Conservation (phyloP, 2,113 vertebrate species). For the Neoarius graeffei region DNA sequence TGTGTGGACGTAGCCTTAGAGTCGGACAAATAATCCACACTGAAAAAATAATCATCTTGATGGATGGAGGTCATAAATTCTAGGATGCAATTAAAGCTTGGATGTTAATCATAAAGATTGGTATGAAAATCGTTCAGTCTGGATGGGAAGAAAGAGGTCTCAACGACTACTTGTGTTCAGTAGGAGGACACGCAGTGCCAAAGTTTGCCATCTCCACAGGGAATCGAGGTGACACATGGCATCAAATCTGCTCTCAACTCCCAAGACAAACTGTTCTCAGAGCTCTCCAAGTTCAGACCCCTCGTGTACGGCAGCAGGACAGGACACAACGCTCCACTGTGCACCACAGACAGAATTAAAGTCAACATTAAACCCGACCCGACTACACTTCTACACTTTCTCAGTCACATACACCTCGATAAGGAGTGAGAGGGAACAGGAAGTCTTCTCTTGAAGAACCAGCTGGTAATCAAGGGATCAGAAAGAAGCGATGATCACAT, state of each 20-base stretch:
- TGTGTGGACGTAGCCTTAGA: too few relatives aligned
- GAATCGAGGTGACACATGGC: slow-evolving; percentile 49
- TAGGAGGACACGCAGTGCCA: slow-evolving; percentile 35
- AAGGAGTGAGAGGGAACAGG: slow-evolving; percentile 7
- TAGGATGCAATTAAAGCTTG: not conserved
- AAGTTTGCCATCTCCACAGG: slow-evolving; percentile 42
- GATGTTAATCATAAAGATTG: not conserved
- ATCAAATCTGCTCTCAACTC: slow-evolving; percentile 45
- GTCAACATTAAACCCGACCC: not conserved
- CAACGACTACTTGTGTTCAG: slow-evolving; percentile 43
- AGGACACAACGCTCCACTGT: not conserved
- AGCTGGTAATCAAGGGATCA: slow-evolving; percentile 54
- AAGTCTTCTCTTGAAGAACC: slow-evolving; percentile 35
- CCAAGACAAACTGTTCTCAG: slow-evolving; percentile 35
- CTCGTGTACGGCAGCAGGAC: not conserved
- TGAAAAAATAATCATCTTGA: too few relatives aligned
- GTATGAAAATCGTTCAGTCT: too few relatives aligned
- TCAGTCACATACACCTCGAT: not conserved
- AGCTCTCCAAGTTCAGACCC: slow-evolving; percentile 1
- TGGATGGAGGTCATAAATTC: not conserved
- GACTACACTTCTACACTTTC: not conserved
- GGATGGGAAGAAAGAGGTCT: slow-evolving; percentile 7
- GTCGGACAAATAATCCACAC: too few relatives aligned
- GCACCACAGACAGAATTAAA: not conserved
- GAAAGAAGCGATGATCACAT: slow-evolving; percentile 25